Base-by-base conservation (phyloP, 1,140 invertebrate genomes). In the Bombus turneri region DNA sequence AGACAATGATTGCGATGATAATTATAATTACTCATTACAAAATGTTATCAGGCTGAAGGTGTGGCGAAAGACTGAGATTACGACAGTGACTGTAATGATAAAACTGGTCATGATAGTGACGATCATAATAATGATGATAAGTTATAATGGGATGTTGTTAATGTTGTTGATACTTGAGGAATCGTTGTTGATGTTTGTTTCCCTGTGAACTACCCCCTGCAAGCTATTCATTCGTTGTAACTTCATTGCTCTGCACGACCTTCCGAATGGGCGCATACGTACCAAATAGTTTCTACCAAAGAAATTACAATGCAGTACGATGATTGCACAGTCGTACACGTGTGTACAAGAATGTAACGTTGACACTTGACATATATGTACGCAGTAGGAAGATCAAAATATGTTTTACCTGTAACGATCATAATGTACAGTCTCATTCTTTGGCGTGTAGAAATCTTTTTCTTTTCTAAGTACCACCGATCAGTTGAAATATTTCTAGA, bases 181-280 rank as follows among this genome's bases (percentile, higher is more conserved):
- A 93, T 93, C 92, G 91, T 93, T 93, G 91, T 93, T 93, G 87
- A 93, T 93, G 92, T 93, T 93, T 93, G 92, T 93, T 93, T 93
- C 88, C 89, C 92, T 85, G 86, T 91, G 75, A 92, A 92, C 77
- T 91, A 92, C 73, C 85, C 88, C 66, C 80, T 86, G 85, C 91
- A 92, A 92, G 75, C 83, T 92, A 81, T 90, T 91, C 88, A 90
- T 89, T 93, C 86, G 90, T 92, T 86, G 83, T 93, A 93, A 69
- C 57, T 91, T 81, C 88, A 82, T 88, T 76, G 68, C 73, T 87
- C 86, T 88, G 82, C 87, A 90, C 43, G 88, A 90, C 79, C 82
- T 92, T 92, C 89, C 91, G 88, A 92, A 92, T 47, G 87, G 90
- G 87, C 71, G 85, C 81, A 85, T 87, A 91, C 85, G 84, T 88